Conservation (phyloP, 2,113 vertebrate genomes). For the Serranochromis macrocephalus region DNA sequence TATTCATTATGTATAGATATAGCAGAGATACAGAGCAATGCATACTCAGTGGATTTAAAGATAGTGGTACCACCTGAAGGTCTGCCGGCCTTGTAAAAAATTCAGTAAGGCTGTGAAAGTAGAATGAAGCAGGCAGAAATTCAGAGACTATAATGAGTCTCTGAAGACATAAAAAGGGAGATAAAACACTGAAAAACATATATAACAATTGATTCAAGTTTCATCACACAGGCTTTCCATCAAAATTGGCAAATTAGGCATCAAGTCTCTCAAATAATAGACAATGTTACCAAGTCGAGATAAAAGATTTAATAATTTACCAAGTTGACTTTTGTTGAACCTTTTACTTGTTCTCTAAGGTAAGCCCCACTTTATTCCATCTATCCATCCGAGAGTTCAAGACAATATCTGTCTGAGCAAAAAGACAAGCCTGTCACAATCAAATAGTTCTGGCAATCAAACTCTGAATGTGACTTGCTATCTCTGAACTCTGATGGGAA, state of each 20-base stretch:
- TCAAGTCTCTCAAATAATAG: conserved; percentile 17
- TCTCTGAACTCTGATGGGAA: conserved; percentile 22
- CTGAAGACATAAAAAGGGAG: conserved; percentile 31
- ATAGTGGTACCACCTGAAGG: conserved; percentile 35
- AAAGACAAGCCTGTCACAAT: conserved; percentile 15
- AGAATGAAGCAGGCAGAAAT: conserved; percentile 27
- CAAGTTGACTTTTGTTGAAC: conserved; percentile 39
- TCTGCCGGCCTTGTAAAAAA: conserved; percentile 38
- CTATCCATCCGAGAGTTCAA: conserved; percentile 13
- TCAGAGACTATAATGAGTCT: conserved; percentile 43
- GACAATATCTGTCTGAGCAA: conserved; percentile 27
- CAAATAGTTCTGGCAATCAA: conserved; percentile 19
- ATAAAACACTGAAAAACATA: conserved; percentile 9
- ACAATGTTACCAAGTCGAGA: background rate
- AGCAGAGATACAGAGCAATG: conserved; percentile 6
- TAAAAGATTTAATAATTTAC: conserved; percentile 53
- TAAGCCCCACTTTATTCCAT: conserved; percentile 10
- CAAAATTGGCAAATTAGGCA: conserved; percentile 39
- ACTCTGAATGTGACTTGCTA: background rate
- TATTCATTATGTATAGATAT: conserved; percentile 48
- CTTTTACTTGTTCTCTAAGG: conserved; percentile 18
- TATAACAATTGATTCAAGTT: conserved; percentile 33
- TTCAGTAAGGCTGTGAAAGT: conserved; percentile 16
- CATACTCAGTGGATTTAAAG: conserved; percentile 29
- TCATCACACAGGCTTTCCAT: conserved; percentile 16